These are phyloP conservation scores for Pyralis farinalis DNA, from an alignment of 2,888 invertebrate species.

Conservation along the genomic window DNA sequence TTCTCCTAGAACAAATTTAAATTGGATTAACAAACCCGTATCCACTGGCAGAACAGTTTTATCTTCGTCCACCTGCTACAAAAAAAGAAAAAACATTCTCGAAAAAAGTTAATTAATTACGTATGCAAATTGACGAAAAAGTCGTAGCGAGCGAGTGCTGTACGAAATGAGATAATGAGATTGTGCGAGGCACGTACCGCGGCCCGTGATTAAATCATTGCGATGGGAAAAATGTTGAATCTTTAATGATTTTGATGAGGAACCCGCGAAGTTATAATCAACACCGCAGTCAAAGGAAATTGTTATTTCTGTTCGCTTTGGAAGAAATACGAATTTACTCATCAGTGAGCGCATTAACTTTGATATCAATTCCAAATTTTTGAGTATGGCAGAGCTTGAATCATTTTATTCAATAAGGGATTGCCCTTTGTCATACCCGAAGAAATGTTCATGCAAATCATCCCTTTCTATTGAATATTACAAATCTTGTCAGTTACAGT, in stretches of 20 bases:
- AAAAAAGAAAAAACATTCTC: slow-evolving; percentile 45
- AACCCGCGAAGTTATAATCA: slow-evolving; percentile 10
- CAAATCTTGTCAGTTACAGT: no score
- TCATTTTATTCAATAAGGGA: no score
- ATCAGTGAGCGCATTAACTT: no score
- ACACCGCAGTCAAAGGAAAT: slow-evolving; percentile 8
- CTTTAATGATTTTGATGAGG: slow-evolving; percentile 34
- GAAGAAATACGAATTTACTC: not conserved
- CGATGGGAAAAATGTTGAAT: slow-evolving; percentile 45
- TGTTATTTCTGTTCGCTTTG: slow-evolving; percentile 5
- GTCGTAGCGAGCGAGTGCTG: slow-evolving; percentile 47
- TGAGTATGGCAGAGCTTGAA: no score
- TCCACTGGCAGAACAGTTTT: slow-evolving; percentile 22
- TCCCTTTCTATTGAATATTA: no score
- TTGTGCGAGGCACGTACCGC: slow-evolving; percentile 54
- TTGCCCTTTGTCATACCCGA: no score
- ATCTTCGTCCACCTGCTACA: slow-evolving; percentile 45
- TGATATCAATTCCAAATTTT: no score
- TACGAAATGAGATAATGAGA: slow-evolving; percentile 67
- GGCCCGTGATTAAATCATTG: slow-evolving; percentile 62
- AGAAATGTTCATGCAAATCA: no score
- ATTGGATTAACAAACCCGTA: slow-evolving; percentile 18
- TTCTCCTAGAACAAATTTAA: slow-evolving; percentile 14
- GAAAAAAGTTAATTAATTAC: slow-evolving; percentile 74
- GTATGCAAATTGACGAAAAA: slow-evolving; percentile 76